These are phyloP conservation scores for Nemurella pictetii DNA, from an alignment of 2,888 invertebrate species.

Conservation along the genomic window DNA sequence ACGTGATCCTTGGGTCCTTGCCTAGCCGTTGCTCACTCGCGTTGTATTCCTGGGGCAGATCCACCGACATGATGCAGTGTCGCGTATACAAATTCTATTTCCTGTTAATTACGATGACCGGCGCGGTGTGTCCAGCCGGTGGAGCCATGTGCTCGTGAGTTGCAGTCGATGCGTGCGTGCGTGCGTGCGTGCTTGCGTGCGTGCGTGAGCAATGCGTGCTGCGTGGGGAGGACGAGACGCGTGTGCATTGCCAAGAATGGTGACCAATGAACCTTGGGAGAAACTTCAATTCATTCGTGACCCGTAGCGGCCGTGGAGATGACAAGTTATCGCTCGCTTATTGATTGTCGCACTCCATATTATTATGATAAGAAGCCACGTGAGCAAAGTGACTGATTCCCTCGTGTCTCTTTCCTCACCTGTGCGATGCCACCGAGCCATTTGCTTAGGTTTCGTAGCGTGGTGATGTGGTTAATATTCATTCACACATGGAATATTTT, in stretches of 20 bases:
- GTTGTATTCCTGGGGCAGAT: background rate
- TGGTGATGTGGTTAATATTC: too few relatives aligned
- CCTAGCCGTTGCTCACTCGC: too few relatives aligned
- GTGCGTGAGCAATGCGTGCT: background rate
- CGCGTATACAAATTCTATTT: constrained; percentile 18
- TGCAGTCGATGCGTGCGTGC: background rate
- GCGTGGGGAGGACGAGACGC: constrained; percentile 1
- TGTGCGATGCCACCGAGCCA: background rate
- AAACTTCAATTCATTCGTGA: constrained; percentile 5
- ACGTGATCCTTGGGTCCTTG: background rate
- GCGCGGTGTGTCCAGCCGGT: too few relatives aligned
- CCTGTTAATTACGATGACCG: constrained; percentile 13
- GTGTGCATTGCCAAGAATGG: background rate
- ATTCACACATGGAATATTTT: too few relatives aligned
- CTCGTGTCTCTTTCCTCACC: background rate
- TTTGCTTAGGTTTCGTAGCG: background rate
- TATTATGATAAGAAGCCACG: background rate
- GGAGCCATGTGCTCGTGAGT: background rate
- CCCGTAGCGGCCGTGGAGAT: background rate
- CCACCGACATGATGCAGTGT: background rate
- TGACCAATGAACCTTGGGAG: constrained; percentile 12
- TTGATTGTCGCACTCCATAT: constrained; percentile 4
- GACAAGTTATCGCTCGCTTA: constrained; percentile 1
- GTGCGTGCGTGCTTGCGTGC: background rate
- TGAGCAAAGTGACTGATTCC: background rate